These are phyloP conservation scores for Arizona elegans DNA, from an alignment of 2,113 vertebrate genomes.

Conservation along the genomic window DNA sequence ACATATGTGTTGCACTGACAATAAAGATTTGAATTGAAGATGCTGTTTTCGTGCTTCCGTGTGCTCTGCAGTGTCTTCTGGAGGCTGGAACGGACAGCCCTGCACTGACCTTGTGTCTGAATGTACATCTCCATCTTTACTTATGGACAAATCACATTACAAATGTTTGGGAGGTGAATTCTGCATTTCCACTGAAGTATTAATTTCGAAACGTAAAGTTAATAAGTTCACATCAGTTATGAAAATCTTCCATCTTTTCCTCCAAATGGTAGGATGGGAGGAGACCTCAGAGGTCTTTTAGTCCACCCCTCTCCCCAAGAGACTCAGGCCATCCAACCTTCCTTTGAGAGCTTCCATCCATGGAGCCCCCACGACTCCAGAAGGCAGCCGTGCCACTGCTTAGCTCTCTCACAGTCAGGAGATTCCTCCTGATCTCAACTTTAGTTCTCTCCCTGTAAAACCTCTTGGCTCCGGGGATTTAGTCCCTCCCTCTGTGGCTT, in stretches of 20 bases:
- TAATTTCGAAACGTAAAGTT: background rate
- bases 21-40: too few relatives aligned
- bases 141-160: background rate
- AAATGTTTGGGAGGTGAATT: background rate
- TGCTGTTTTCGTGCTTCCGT: too few relatives aligned
- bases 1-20: too few relatives aligned
- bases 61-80: too few relatives aligned
- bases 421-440: background rate
- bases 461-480: background rate
- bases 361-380: background rate
- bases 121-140: background rate
- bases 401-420: background rate
- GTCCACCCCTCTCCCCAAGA: background rate
- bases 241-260: background rate
- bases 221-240: background rate
- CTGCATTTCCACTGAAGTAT: background rate
- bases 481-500: background rate
- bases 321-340: background rate
- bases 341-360: background rate
- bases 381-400: too few relatives aligned
- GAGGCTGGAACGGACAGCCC: too few relatives aligned
- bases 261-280: background rate
- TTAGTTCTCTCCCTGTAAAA: background rate
- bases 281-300: background rate
- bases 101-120: too few relatives aligned